Evolutionary conservation across 2,797 vertebrate species (phyloP).

Genomic region (Tiaroga cobitis): DNA sequence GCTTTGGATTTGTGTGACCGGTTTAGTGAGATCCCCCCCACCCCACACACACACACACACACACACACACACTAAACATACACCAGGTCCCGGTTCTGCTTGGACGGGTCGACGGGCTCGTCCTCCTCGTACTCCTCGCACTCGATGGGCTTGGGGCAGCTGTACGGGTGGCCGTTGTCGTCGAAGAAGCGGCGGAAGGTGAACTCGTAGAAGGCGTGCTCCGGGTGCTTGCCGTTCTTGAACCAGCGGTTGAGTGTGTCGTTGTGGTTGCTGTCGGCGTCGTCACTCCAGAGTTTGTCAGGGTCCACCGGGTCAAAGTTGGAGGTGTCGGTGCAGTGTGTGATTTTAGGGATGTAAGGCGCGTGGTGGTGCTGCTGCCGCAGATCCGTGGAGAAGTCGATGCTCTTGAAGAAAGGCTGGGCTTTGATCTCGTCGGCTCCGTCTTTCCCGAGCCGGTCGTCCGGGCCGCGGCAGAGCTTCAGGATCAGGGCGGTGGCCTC

Average conservation of each 20-base stretch:
- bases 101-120: constrained; percentile 70
- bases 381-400: constrained; percentile 93
- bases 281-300: constrained; percentile 92
- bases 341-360: constrained; percentile 93
- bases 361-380: constrained; percentile 90
- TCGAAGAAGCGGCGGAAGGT: constrained; percentile 93
- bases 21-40: not conserved
- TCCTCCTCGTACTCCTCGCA: constrained; percentile 82
- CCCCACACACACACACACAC: too few species aligned
- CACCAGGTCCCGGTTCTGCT: constrained; percentile 85
- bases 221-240: constrained; percentile 94
- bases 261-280: constrained; percentile 87
- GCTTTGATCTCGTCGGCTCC: constrained; percentile 96
- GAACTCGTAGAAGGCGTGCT: constrained; percentile 92
- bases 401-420: constrained; percentile 89
- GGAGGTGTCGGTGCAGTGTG: constrained; percentile 95
- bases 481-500: constrained; percentile 94
- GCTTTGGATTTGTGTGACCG: not conserved
- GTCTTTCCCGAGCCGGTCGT: constrained; percentile 93
- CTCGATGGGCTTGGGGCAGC: constrained; percentile 95
- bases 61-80: constrained; percentile 27
- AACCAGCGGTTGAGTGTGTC: constrained; percentile 94
- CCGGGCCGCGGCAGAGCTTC: constrained; percentile 92
- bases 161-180: constrained; percentile 94
- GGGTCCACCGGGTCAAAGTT: constrained; percentile 98